Evolutionary conservation across 1,140 invertebrate genomes (phyloP).

Genomic region (Pectinophora gossypiella): DNA sequence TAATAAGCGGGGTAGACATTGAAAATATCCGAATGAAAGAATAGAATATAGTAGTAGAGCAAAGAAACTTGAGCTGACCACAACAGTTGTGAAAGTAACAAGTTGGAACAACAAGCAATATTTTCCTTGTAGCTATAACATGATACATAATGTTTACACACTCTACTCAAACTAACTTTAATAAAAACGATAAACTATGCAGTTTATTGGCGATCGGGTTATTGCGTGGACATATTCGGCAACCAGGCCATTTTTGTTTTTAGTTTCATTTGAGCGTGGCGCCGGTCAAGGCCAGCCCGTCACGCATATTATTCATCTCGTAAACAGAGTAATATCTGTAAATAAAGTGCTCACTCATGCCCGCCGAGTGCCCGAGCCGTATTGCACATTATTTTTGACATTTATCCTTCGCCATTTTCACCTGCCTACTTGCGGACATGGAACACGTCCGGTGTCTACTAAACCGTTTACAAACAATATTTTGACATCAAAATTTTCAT

Average conservation of each 20-base stretch:
- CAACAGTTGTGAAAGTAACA: too few relatives aligned
- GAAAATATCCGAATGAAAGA: too few relatives aligned
- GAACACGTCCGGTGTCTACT: neutral
- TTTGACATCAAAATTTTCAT: neutral
- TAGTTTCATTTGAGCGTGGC: neutral
- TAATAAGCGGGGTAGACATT: too few relatives aligned
- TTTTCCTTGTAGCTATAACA: too few relatives aligned
- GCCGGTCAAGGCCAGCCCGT: neutral
- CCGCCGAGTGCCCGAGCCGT: neutral
- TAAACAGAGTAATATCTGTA: conserved; percentile 6
- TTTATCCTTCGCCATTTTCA: conserved; percentile 56
- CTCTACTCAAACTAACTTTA: too few relatives aligned
- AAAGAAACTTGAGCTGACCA: too few relatives aligned
- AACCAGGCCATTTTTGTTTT: neutral
- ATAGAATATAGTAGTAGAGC: too few relatives aligned
- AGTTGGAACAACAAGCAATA: too few relatives aligned
- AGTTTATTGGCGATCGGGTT: too few relatives aligned
- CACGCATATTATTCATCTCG: neutral
- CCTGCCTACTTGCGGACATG: conserved; percentile 15
- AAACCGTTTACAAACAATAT: neutral
- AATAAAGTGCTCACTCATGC: neutral
- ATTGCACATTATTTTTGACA: conserved; percentile 39
- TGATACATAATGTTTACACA: too few relatives aligned
- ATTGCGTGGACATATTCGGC: too few relatives aligned
- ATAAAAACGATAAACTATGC: too few relatives aligned